Evolutionary conservation across 2,113 vertebrate species (phyloP).

Genomic region (Bungarus multicinctus): DNA sequence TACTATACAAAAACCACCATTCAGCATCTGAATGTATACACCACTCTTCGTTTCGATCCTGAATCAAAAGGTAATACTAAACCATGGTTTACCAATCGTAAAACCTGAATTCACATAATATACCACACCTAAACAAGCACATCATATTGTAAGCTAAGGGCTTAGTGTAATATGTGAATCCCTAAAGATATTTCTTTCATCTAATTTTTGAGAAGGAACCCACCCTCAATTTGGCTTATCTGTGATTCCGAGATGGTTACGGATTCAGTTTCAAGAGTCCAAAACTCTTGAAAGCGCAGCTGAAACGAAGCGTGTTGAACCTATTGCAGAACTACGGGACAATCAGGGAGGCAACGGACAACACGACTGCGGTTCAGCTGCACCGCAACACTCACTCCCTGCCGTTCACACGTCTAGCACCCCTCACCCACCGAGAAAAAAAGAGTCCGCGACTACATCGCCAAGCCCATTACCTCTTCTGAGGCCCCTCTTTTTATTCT

Average conservation of each 20-base stretch:
- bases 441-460: conserved; percentile 16
- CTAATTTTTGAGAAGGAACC: not conserved
- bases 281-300: not conserved
- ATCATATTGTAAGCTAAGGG: not conserved
- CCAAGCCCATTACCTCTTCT: conserved; percentile 28
- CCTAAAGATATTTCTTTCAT: not conserved
- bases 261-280: not conserved
- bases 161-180: not conserved
- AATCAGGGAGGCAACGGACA: not conserved
- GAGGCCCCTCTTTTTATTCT: not conserved
- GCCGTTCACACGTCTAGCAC: not conserved
- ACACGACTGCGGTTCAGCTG: not conserved
- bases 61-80: not conserved
- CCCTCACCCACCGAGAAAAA: not conserved
- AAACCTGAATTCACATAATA: not conserved
- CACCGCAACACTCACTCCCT: not conserved
- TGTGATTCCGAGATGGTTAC: not conserved
- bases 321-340: not conserved
- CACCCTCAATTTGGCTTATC: not conserved
- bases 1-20: not conserved
- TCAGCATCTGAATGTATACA: not conserved
- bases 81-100: not conserved
- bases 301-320: not conserved
- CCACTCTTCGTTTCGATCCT: not conserved
- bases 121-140: not conserved